These are phyloP conservation scores for Characodon lateralis DNA, from an alignment of 2,797 vertebrate genomes.

Conservation along the genomic window DNA sequence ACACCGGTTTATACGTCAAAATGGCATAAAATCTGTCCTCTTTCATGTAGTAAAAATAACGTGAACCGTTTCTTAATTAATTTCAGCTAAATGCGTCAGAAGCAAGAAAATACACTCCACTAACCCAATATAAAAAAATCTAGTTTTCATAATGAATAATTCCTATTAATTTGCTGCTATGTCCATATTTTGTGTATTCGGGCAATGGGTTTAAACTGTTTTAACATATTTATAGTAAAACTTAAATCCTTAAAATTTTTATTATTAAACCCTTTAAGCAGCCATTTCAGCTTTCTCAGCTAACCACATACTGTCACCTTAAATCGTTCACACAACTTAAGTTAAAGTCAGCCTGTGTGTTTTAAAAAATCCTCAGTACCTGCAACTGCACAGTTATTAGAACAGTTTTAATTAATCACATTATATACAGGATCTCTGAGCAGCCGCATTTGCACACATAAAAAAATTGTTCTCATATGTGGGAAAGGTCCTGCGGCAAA, in stretches of 20 bases:
- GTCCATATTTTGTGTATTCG: not conserved
- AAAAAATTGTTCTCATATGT: conserved; percentile 5
- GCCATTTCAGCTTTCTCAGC: not conserved
- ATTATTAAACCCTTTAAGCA: not conserved
- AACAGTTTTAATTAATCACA: not conserved
- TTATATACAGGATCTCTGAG: not conserved
- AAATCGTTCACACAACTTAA: not conserved
- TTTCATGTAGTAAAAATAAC: not conserved
- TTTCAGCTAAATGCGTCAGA: not conserved
- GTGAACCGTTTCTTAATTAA: not conserved
- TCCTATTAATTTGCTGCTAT: not conserved
- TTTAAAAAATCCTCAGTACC: not conserved
- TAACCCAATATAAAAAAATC: not conserved
- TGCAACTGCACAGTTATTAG: not conserved
- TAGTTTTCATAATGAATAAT: not conserved
- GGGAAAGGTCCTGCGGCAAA: conserved; percentile 29
- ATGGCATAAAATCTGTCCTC: not conserved
- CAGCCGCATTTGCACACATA: conserved; percentile 9
- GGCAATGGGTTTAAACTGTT: not conserved
- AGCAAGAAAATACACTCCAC: not conserved
- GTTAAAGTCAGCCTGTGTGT: not conserved
- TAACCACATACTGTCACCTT: not conserved
- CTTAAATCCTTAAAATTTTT: not conserved
- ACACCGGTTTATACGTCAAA: not conserved
- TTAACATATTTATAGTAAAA: too few relatives aligned